A percentile compares a stretch with the other conserved stretches of the same genome.
Evolutionary conservation across 1,140 invertebrate genomes (phyloP).

Genomic region (Drosophila nannoptera): DNA sequence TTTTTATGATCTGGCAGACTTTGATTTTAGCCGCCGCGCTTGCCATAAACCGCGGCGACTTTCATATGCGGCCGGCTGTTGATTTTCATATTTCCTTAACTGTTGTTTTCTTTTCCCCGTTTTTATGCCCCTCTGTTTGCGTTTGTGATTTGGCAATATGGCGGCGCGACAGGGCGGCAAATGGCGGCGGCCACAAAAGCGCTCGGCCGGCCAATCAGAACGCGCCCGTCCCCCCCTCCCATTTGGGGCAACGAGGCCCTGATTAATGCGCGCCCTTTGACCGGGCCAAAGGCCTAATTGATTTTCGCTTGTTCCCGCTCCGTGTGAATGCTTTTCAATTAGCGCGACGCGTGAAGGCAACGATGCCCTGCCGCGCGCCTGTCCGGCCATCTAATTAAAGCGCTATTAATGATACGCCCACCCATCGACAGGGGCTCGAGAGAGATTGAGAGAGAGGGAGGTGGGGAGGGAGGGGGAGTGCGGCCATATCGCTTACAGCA

Average conservation of each 20-base stretch:
- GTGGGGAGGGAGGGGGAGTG: neutral
- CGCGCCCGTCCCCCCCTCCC: neutral
- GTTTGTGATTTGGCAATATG: conserved; percentile 76
- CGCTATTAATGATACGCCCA: conserved; percentile 53
- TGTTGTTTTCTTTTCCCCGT: conserved; percentile 13
- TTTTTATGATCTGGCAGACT: conserved; percentile 48
- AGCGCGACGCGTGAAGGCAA: neutral
- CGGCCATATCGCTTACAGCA: conserved; percentile 48
- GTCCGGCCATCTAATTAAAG: conserved; percentile 50
- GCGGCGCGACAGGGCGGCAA: conserved; percentile 34
- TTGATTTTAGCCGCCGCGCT: conserved; percentile 74
- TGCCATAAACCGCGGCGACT: conserved; percentile 65
- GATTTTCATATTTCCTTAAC: conserved; percentile 49
- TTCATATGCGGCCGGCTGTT: conserved; percentile 75
- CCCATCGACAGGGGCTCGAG: conserved; percentile 25
- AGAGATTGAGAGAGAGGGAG: neutral
- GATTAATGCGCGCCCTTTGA: conserved; percentile 52
- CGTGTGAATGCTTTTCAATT: conserved; percentile 35
- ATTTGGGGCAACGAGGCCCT: conserved; percentile 45
- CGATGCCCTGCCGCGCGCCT: conserved; percentile 23
- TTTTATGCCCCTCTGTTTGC: conserved; percentile 66
- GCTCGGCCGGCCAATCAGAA: conserved; percentile 34
- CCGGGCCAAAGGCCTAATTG: conserved; percentile 44
- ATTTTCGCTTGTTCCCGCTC: conserved; percentile 46
- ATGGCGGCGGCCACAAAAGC: conserved; percentile 35